Conservation (phyloP, 2,888 invertebrate species). For the Trimorus sp. region DNA sequence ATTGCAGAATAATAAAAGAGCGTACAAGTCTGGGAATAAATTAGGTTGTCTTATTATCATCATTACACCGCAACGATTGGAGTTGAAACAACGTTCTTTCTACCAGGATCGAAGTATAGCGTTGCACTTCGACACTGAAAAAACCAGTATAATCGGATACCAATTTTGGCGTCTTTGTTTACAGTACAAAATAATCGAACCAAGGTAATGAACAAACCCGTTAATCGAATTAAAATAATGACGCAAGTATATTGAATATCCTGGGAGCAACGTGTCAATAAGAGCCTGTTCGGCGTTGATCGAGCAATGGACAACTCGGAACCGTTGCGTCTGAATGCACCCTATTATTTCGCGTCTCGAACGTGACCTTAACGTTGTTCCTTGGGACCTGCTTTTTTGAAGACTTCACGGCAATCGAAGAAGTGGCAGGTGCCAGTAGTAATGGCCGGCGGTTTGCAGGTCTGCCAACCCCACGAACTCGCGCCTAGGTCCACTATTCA, state of each 20-base stretch:
- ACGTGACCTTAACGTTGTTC: conserved; percentile 62
- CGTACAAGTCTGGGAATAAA: too few species aligned
- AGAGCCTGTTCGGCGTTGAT: conserved; percentile 16
- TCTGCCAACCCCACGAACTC: conserved; percentile 71
- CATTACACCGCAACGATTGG: too few species aligned
- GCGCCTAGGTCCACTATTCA: conserved; percentile 26
- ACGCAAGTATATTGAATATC: conserved; percentile 16
- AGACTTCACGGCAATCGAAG: conserved; percentile 43
- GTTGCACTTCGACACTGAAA: too few species aligned
- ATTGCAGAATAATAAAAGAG: too few species aligned
- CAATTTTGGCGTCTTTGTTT: too few species aligned
- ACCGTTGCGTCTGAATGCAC: conserved; percentile 51
- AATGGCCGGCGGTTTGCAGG: conserved; percentile 77
- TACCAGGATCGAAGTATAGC: too few species aligned
- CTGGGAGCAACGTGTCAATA: conserved; percentile 28
- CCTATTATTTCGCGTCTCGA: conserved; percentile 63
- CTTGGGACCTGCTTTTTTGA: conserved; percentile 48
- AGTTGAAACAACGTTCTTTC: too few species aligned
- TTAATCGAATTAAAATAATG: conserved; percentile 44
- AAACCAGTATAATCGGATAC: not conserved
- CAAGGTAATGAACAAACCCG: conserved; percentile 26
- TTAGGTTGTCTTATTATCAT: too few species aligned
- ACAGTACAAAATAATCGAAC: not conserved
- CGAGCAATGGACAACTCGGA: conserved; percentile 25
- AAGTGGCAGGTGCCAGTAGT: conserved; percentile 72